These are phyloP conservation scores for Dipodomys merriami DNA, from an alignment of 2,113 vertebrate species.

Conservation along the genomic window DNA sequence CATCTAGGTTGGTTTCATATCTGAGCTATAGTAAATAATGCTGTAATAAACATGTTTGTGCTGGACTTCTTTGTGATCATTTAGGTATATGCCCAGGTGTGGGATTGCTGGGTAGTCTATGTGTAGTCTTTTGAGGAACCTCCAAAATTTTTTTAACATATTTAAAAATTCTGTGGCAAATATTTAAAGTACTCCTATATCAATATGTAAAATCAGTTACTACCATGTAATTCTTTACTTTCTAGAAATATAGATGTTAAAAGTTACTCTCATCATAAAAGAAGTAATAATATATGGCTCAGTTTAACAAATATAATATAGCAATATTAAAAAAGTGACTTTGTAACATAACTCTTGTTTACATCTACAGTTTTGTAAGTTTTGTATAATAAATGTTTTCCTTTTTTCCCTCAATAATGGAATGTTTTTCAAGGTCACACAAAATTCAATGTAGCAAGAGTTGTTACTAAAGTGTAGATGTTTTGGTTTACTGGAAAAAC, in stretches of 20 bases:
- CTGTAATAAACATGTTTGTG: too few relatives aligned
- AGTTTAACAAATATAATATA: neutral
- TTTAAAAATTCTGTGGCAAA: neutral
- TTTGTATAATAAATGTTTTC: neutral
- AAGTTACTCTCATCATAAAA: neutral
- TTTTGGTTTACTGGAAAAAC: slow-evolving; percentile 28
- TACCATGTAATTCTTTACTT: neutral
- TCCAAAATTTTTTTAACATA: neutral
- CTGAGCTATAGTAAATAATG: too few relatives aligned
- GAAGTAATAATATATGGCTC: neutral
- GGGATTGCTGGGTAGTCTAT: too few relatives aligned
- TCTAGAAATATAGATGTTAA: neutral
- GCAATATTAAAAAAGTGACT: neutral
- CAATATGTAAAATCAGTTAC: neutral
- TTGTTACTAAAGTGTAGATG: slow-evolving; percentile 27
- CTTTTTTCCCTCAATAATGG: neutral
- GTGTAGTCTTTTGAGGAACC: too few relatives aligned
- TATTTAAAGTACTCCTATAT: neutral
- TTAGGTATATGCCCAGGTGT: too few relatives aligned
- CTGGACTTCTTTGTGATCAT: too few relatives aligned
- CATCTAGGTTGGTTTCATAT: too few relatives aligned
- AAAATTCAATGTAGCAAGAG: neutral
- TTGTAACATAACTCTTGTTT: neutral
- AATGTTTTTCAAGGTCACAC: slow-evolving; percentile 1
- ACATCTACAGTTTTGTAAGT: neutral